Evolutionary conservation across 2,888 invertebrate species (phyloP).

Genomic region (Apodemia mormo): DNA sequence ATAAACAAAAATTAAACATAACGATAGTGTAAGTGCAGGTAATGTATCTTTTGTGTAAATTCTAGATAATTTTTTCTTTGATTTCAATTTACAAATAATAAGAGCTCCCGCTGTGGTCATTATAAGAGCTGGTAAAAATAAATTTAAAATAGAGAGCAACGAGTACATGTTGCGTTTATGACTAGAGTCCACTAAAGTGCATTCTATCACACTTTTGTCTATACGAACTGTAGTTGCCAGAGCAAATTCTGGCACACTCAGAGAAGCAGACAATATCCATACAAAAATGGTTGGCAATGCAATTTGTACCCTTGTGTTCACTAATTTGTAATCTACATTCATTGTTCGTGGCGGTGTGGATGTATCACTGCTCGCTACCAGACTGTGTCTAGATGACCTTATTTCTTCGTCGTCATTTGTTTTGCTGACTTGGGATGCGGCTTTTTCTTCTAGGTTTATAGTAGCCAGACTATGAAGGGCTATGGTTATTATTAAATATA

Average conservation of each 20-base stretch:
- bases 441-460: constrained; percentile 73
- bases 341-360: constrained; percentile 76
- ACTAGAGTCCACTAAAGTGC: constrained; percentile 76
- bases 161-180: constrained; percentile 70
- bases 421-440: constrained; percentile 56
- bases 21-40: constrained; percentile 62
- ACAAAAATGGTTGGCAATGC: constrained; percentile 78
- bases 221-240: constrained; percentile 72
- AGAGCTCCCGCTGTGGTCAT: constrained; percentile 53
- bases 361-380: constrained; percentile 72
- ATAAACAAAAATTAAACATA: constrained; percentile 61
- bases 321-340: constrained; percentile 77
- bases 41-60: constrained; percentile 52
- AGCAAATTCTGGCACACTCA: constrained; percentile 82
- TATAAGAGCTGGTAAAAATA: constrained; percentile 62
- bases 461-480: constrained; percentile 82
- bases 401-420: constrained; percentile 69
- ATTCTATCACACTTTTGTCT: constrained; percentile 61
- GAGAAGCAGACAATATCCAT: constrained; percentile 81
- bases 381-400: constrained; percentile 70
- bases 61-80: constrained; percentile 49
- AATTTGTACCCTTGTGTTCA: constrained; percentile 69
- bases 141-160: constrained; percentile 64
- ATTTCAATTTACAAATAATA: constrained; percentile 58
- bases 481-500: constrained; percentile 79